Conservation (phyloP, 2,797 vertebrate species). For the Eulemur rubriventer region DNA sequence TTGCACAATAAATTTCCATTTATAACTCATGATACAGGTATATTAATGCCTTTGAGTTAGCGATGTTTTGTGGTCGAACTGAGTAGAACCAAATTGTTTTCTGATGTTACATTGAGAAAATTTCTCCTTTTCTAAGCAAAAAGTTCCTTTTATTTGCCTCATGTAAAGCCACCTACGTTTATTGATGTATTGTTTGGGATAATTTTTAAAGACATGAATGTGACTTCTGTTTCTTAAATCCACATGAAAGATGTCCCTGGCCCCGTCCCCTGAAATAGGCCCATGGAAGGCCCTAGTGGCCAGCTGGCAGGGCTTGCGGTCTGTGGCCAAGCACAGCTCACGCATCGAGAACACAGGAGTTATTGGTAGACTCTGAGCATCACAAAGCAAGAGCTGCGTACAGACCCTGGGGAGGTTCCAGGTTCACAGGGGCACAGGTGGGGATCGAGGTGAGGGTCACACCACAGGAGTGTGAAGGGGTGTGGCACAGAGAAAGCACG, state of each 20-base stretch:
- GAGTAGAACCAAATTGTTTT: constrained; percentile 34
- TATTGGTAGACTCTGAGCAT: background rate
- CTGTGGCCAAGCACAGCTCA: background rate
- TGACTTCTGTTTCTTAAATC: constrained; percentile 25
- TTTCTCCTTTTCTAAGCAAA: background rate
- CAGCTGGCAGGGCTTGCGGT: background rate
- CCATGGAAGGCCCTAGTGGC: background rate
- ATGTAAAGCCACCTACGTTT: constrained; percentile 4
- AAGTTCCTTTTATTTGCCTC: background rate
- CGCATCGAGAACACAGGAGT: background rate
- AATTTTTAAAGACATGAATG: background rate
- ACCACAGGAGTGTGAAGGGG: background rate
- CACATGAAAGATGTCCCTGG: constrained; percentile 11
- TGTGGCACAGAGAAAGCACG: background rate
- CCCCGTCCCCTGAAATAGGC: background rate
- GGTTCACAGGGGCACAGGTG: background rate
- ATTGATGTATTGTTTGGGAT: background rate
- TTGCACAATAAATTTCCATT: constrained; percentile 49
- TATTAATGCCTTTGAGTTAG: constrained; percentile 18
- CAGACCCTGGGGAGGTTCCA: background rate
- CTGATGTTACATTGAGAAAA: constrained; percentile 38
- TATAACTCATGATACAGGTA: constrained; percentile 19
- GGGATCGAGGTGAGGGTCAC: background rate
- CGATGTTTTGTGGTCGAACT: constrained; percentile 50
- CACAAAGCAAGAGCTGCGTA: background rate